Conservation (phyloP, 2,797 vertebrate species). For the Centropyge bicolor region DNA sequence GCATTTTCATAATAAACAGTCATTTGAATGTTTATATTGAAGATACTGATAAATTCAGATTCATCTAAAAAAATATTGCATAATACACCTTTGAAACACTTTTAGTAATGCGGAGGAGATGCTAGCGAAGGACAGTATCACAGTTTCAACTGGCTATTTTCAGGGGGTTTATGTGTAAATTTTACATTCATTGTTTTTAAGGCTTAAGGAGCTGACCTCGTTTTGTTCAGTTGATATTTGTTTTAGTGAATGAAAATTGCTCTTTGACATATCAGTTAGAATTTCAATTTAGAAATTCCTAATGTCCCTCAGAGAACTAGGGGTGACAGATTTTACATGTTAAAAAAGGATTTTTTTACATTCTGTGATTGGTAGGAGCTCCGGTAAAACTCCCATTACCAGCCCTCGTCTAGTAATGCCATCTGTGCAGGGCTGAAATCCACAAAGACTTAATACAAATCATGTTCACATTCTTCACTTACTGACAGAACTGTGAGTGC, state of each 20-base stretch:
- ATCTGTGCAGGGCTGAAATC: background rate
- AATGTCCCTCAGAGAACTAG: too few species aligned
- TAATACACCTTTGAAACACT: too few species aligned
- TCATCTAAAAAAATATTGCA: background rate
- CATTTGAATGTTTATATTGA: background rate
- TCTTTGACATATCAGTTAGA: too few species aligned
- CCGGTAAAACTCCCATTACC: constrained; percentile 8
- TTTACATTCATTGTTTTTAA: too few species aligned
- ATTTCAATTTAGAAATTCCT: too few species aligned
- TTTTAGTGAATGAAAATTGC: too few species aligned
- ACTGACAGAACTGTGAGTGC: constrained; percentile 12
- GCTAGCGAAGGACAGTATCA: background rate
- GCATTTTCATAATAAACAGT: background rate
- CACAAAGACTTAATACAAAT: constrained; percentile 8
- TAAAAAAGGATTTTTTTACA: too few species aligned
- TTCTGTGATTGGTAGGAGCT: background rate
- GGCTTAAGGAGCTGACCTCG: too few species aligned
- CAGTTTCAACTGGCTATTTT: background rate
- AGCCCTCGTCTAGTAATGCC: background rate
- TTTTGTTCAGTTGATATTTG: too few species aligned
- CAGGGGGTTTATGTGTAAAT: background rate
- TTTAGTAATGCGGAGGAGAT: background rate
- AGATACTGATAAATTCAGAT: background rate
- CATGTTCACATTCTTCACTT: constrained; percentile 3
- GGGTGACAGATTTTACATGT: too few species aligned